Conservation (phyloP, 2,113 vertebrate genomes). For the Trogon surrucura region DNA sequence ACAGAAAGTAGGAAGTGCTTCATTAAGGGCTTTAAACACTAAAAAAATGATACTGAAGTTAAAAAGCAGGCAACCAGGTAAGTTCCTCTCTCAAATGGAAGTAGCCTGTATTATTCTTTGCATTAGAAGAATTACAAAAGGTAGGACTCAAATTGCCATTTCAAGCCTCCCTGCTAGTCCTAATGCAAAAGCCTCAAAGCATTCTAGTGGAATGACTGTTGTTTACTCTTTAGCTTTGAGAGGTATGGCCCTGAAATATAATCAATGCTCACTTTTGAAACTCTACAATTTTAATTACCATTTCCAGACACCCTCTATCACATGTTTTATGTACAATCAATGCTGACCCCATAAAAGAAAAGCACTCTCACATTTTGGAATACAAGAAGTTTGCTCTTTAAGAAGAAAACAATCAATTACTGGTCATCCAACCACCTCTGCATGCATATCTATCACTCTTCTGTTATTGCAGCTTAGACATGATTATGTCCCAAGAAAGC, state of each 20-base stretch:
- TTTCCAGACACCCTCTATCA: constrained; percentile 32
- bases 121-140: background rate
- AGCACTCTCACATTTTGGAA: background rate
- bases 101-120: background rate
- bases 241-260: constrained; percentile 46
- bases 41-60: background rate
- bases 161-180: background rate
- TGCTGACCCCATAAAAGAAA: constrained; percentile 8
- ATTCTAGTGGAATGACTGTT: background rate
- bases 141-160: background rate
- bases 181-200: background rate
- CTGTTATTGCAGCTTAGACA: background rate
- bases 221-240: constrained; percentile 21
- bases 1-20: background rate
- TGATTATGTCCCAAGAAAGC: background rate
- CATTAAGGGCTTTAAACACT: background rate
- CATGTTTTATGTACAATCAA: constrained; percentile 26
- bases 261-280: constrained; percentile 58
- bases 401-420: constrained; percentile 44
- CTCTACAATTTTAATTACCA: constrained; percentile 66
- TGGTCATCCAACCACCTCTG: background rate
- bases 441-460: background rate
- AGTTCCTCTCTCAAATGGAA: background rate
- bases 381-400: constrained; percentile 25
- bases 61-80: background rate